phyloP scores from a whole-genome alignment of 2,797 vertebrate species.

The Muscicapa striata region DNA sequence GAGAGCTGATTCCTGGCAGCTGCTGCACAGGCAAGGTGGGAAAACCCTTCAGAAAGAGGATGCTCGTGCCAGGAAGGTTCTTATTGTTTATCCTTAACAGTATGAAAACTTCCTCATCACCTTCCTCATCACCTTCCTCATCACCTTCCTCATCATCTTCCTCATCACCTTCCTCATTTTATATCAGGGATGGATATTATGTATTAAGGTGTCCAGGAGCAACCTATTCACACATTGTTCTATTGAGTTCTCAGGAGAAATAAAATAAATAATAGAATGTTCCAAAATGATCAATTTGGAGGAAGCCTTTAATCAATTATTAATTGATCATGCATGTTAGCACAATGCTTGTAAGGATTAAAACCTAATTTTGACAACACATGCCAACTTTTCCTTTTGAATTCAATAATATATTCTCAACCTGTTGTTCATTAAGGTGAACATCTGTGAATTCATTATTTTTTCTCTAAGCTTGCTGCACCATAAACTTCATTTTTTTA shows the following conservation, averaged over 20 bases:
- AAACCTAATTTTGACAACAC: conserved; percentile 70
- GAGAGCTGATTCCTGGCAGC: neutral
- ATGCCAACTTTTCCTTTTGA: conserved; percentile 67
- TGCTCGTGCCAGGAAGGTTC: neutral
- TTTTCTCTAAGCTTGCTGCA: conserved; percentile 41
- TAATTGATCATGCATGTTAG: conserved; percentile 66
- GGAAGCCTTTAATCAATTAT: conserved; percentile 68
- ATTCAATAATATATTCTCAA: conserved; percentile 69
- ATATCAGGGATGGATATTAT: neutral
- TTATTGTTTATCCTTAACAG: neutral
- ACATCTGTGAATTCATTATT: conserved; percentile 66
- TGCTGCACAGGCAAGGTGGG: neutral
- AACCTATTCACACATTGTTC: neutral
- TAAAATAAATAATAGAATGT: conserved; percentile 30
- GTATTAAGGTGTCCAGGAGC: neutral
- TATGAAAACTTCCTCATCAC: neutral
- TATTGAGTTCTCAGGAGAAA: neutral
- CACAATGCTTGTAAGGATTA: conserved; percentile 65
- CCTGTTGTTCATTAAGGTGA: conserved; percentile 67
- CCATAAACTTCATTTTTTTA: conserved; percentile 56
- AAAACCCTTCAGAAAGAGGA: neutral
- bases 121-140: neutral
- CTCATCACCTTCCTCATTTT: neutral
- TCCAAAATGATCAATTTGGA: conserved; percentile 19
- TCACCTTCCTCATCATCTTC: neutral